Conservation (phyloP, 2,113 vertebrate genomes). For the Cercocebus atys region DNA sequence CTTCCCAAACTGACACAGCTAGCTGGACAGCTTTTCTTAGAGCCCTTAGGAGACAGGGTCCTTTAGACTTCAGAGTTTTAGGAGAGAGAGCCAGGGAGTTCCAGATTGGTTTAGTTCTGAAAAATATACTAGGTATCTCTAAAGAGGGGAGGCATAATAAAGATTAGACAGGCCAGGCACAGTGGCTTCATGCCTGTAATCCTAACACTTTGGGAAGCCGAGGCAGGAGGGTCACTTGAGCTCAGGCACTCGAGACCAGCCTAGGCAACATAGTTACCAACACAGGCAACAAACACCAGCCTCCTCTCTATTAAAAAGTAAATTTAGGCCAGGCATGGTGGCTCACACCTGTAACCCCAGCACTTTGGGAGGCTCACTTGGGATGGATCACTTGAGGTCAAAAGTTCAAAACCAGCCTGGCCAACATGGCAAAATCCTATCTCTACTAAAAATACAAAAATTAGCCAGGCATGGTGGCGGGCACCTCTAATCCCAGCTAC, state of each 20-base stretch:
- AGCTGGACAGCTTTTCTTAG: not conserved
- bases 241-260: too few relatives aligned
- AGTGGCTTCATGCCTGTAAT: not conserved
- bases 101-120: slow-evolving; percentile 19
- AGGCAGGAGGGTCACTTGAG: too few relatives aligned
- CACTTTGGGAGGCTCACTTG: too few relatives aligned
- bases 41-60: not conserved
- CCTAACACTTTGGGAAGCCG: not conserved
- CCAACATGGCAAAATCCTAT: too few relatives aligned
- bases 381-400: not conserved
- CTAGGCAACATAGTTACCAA: too few relatives aligned
- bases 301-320: too few relatives aligned
- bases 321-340: not conserved
- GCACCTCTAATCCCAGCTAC: too few relatives aligned
- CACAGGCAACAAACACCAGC: too few relatives aligned
- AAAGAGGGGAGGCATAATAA: slow-evolving; percentile 16
- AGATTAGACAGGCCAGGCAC: not conserved
- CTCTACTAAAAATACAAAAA: too few relatives aligned
- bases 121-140: not conserved
- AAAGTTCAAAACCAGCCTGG: too few relatives aligned
- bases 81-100: not conserved
- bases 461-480: too few relatives aligned
- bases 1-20: not conserved
- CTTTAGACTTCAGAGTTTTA: not conserved
- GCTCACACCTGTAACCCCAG: too few relatives aligned